Conservation (phyloP, 1,140 invertebrate genomes). For the Pentalonia nigronervosa region DNA sequence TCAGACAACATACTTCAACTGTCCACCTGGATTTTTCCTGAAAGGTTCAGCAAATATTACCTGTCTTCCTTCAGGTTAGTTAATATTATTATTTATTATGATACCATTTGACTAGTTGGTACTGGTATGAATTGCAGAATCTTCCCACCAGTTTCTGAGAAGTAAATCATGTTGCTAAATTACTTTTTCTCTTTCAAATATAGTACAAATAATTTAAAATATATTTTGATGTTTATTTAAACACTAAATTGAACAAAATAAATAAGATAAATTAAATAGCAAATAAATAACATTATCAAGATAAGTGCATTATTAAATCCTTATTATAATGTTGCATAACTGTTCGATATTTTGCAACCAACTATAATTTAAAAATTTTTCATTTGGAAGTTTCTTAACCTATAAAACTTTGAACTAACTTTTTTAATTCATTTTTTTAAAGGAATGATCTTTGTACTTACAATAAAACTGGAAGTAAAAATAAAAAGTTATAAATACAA, state of each 20-base stretch:
- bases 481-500: no score
- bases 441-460: not conserved
- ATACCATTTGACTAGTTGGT: not conserved
- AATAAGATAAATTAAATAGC: not conserved
- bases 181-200: not conserved
- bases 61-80: slow-evolving; percentile 77
- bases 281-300: not conserved
- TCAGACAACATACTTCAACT: slow-evolving; percentile 73
- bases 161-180: not conserved
- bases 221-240: no score
- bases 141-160: not conserved
- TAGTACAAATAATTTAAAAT: no score
- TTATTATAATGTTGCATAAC: no score
- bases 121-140: not conserved
- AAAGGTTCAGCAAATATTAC: slow-evolving; percentile 74
- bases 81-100: not conserved
- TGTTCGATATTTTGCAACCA: not conserved
- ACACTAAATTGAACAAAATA: no score
- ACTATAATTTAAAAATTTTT: not conserved
- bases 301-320: not conserved
- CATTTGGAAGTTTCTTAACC: not conserved
- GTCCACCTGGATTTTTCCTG: slow-evolving; percentile 75
- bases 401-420: not conserved
- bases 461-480: not conserved
- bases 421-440: not conserved